Base-by-base conservation (phyloP, 2,888 invertebrate genomes). In the Chrysopilus asiliformis region DNA sequence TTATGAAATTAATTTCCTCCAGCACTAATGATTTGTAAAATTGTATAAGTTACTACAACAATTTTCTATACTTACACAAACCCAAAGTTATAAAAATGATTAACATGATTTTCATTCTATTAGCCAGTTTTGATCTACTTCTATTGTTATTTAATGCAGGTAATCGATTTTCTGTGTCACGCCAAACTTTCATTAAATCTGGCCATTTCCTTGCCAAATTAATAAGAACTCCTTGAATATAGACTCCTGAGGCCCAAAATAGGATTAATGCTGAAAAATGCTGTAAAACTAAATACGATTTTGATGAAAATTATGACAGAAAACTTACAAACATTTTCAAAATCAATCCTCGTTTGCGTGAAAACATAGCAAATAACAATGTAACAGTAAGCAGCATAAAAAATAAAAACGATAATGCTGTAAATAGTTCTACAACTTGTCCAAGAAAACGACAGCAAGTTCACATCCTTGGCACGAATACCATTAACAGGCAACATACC, bases 141-240 rank as follows among this genome's bases (percentile, higher is more conserved):
- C 45, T 40, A 41, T 56, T 56, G 3, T 52, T 49, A 7, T 41
- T 45, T 39, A 53, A 55, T 26, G 38, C 47, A 2, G 60, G 62
- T 38, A 68, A 48, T 45, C 64, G 56, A 2, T 55, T 53, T 45
- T 71, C 70, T 15, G 68, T 53, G 38, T 59, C 55, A 30, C 62
- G 54, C 70, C 71, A 71, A 18, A 59, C 52, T 30, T 53, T 35
- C 51, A 67, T 64, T 18, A 73, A 51, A 10, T 46, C 49, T 3
- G 70, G 70, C 72, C 72, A 73, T 34, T 65, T 56, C 19, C 55
- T 58, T 0, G 71, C 69, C 43, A 73, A 51, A 42, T 54, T 57
- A 5, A 71, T 51, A 32, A 71, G 67, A 28, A 47, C 49, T 1
- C 50, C 18, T 4, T 50, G 44, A 2, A 51, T 52, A 5, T 52